phyloP scores from a whole-genome alignment of 2,888 invertebrate species.

The Gortyna flavago region DNA sequence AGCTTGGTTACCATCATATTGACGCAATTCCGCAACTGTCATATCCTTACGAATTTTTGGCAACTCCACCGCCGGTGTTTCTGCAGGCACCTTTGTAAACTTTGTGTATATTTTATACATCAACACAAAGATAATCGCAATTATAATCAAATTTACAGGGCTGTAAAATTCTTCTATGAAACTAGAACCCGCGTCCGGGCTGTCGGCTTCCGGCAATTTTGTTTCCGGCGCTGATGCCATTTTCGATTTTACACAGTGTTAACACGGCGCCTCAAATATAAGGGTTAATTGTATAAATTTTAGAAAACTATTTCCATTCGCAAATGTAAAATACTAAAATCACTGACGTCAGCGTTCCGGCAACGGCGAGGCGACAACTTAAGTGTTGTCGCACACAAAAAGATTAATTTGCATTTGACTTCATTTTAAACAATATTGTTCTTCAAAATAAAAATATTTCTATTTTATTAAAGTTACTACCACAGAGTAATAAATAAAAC shows the following conservation, averaged over 20 bases:
- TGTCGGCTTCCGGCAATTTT: slow-evolving; percentile 75
- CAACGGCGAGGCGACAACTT: slow-evolving; percentile 63
- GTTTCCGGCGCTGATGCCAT: slow-evolving; percentile 82
- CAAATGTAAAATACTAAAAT: slow-evolving; percentile 74
- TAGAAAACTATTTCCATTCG: slow-evolving; percentile 69
- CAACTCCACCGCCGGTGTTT: slow-evolving; percentile 83
- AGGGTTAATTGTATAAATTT: slow-evolving; percentile 72
- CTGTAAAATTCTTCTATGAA: slow-evolving; percentile 90
- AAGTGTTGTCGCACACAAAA: slow-evolving; percentile 42
- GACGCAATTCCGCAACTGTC: slow-evolving; percentile 95
- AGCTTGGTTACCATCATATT: slow-evolving; percentile 95
- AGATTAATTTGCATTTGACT: slow-evolving; percentile 3
- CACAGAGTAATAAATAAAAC: neutral
- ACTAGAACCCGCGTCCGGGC: slow-evolving; percentile 73
- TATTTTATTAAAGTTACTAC: neutral
- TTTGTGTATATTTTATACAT: slow-evolving; percentile 92
- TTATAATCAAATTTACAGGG: slow-evolving; percentile 92
- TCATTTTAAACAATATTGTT: too few species aligned
- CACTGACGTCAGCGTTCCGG: slow-evolving; percentile 79
- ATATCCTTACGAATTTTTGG: slow-evolving; percentile 97
- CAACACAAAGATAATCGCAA: slow-evolving; percentile 90
- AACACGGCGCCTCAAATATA: slow-evolving; percentile 58
- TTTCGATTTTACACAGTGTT: slow-evolving; percentile 59
- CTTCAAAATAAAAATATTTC: neutral
- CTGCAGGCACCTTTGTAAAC: slow-evolving; percentile 75